These are phyloP conservation scores for Cephus nigrinus DNA, from an alignment of 2,888 invertebrate genomes.

Conservation along the genomic window DNA sequence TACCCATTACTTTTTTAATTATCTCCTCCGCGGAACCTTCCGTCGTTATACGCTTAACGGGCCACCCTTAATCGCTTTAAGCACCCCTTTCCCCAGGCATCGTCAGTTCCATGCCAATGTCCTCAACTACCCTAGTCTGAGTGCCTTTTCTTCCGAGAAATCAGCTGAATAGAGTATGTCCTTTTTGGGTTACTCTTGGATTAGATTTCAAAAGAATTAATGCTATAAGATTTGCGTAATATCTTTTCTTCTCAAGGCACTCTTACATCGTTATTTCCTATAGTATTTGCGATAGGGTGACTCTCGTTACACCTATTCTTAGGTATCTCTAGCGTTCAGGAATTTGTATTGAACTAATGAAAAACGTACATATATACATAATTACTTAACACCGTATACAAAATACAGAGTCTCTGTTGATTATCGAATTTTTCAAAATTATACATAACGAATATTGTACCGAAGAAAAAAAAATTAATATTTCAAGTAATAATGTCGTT, in stretches of 20 bases:
- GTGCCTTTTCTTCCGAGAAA: not conserved
- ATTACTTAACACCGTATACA: not conserved
- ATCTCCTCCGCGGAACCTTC: slow-evolving; percentile 33
- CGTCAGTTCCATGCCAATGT: not conserved
- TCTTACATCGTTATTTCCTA: not conserved
- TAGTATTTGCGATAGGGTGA: not conserved
- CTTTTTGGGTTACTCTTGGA: not conserved
- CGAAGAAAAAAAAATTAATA: not conserved
- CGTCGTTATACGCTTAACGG: slow-evolving; percentile 49
- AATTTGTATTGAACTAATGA: not conserved
- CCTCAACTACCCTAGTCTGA: not conserved
- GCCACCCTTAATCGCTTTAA: slow-evolving; percentile 52
- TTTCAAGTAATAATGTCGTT: not conserved
- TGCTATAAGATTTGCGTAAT: not conserved
- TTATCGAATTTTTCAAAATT: not conserved
- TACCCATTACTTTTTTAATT: slow-evolving; percentile 57
- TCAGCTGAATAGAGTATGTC: not conserved
- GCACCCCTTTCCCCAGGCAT: slow-evolving; percentile 25
- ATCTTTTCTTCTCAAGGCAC: not conserved
- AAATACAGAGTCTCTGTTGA: not conserved
- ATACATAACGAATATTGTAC: not conserved
- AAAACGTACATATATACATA: not conserved
- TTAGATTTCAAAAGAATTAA: not conserved
- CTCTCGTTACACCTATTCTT: not conserved
- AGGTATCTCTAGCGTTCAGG: not conserved